phyloP scores from a whole-genome alignment of 2,797 vertebrate species.

The Moxostoma hubbsi region DNA sequence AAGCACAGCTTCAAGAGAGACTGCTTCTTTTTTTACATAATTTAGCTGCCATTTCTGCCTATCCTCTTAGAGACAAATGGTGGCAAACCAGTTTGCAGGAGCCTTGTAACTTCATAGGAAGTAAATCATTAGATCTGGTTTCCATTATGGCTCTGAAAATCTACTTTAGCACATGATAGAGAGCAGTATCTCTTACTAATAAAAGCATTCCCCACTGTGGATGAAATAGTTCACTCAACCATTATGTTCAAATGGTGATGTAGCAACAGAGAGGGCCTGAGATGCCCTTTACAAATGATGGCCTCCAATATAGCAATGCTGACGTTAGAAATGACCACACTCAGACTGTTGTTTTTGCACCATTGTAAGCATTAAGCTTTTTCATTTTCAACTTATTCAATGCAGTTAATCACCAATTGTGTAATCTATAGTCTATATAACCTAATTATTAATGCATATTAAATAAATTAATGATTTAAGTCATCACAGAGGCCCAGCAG shows the following conservation, averaged over 20 bases:
- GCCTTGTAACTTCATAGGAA: conserved; percentile 16
- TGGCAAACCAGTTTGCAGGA: conserved; percentile 11
- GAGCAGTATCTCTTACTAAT: conserved; percentile 10
- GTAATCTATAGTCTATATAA: conserved; percentile 4
- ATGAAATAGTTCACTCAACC: background rate
- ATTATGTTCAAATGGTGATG: conserved; percentile 4
- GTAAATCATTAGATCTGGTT: conserved; percentile 28
- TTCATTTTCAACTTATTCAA: background rate
- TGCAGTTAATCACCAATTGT: conserved; percentile 20
- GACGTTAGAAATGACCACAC: background rate
- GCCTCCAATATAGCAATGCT: background rate
- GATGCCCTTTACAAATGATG: conserved; percentile 14
- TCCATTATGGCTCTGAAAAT: conserved; percentile 33
- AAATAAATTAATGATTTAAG: conserved; percentile 1
- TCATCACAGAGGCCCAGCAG: background rate
- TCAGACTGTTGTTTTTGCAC: background rate
- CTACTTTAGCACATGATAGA: conserved; percentile 3
- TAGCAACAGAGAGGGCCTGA: background rate
- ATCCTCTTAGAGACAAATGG: conserved; percentile 11
- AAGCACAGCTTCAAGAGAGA: background rate
- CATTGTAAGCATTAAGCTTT: background rate
- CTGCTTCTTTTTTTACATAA: background rate
- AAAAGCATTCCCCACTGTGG: conserved; percentile 8
- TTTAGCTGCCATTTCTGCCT: background rate
- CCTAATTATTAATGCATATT: conserved; percentile 26